Conservation (phyloP, 2,888 invertebrate genomes). For the Podabrus alpinus region DNA sequence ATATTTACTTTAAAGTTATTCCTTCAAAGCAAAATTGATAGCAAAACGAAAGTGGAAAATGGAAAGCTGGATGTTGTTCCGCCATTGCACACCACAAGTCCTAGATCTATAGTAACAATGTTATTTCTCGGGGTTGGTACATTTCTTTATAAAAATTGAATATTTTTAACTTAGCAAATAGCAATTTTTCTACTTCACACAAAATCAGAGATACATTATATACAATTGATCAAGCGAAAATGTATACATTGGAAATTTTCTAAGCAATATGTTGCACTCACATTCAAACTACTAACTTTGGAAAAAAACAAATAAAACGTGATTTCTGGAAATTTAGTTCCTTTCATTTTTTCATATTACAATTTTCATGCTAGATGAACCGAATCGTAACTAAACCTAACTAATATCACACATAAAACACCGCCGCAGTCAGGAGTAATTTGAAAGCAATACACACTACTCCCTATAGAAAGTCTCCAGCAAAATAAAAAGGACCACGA, state of each 20-base stretch:
- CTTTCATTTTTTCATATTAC: no score
- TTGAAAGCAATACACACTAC: no score
- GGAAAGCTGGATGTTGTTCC: neutral
- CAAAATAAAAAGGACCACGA: no score
- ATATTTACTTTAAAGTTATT: neutral
- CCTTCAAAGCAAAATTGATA: neutral
- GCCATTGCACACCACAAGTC: neutral
- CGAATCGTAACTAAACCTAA: no score
- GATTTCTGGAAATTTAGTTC: no score
- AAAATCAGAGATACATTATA: neutral
- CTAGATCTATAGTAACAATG: neutral
- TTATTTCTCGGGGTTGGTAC: neutral
- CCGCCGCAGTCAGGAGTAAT: no score
- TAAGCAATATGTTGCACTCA: neutral
- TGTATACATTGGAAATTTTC: neutral
- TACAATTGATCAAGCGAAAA: neutral
- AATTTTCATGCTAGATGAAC: no score
- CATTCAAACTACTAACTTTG: no score
- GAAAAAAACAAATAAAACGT: no score
- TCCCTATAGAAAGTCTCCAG: no score
- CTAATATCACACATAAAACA: no score
- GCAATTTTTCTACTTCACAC: neutral
- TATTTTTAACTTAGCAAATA: neutral
- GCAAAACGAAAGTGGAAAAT: neutral
- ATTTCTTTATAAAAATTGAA: neutral